phyloP scores from a whole-genome alignment of 2,113 vertebrate genomes.

The Donacobius atricapilla region DNA sequence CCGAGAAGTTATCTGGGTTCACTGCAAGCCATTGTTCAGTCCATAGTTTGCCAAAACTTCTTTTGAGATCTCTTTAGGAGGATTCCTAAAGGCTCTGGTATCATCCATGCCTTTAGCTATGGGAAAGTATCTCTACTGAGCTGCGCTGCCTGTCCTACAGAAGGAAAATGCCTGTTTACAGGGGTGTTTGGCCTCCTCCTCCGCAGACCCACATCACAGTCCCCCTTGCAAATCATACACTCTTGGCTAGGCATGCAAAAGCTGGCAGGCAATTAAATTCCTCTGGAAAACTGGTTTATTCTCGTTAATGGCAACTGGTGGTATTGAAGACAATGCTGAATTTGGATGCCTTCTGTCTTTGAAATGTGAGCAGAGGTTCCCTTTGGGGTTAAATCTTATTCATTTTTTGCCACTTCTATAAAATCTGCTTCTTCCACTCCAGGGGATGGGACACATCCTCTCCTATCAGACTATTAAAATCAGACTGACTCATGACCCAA shows the following conservation, averaged over 20 bases:
- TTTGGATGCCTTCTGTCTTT: background rate
- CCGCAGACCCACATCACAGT: fast-evolving
- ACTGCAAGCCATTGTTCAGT: background rate
- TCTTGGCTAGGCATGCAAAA: background rate
- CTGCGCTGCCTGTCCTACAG: background rate
- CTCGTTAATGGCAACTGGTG: background rate
- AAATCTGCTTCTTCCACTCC: background rate
- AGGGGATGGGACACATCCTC: background rate
- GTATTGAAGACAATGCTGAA: background rate
- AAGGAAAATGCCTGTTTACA: background rate
- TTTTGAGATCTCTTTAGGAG: background rate
- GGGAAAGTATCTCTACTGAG: background rate
- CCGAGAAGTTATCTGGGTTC: background rate
- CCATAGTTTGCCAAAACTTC: background rate
- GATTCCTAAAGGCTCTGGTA: background rate
- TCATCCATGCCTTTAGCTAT: background rate
- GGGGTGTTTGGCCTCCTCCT: background rate
- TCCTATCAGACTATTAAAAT: background rate
- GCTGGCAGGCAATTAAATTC: background rate
- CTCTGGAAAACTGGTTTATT: background rate
- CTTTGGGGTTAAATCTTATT: background rate
- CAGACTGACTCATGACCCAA: background rate
- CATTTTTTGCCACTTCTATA: background rate
- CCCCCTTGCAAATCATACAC: too few relatives aligned
- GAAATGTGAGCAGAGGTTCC: background rate